phyloP scores from a whole-genome alignment of 2,113 vertebrate species.

The Platysteira castanea region DNA sequence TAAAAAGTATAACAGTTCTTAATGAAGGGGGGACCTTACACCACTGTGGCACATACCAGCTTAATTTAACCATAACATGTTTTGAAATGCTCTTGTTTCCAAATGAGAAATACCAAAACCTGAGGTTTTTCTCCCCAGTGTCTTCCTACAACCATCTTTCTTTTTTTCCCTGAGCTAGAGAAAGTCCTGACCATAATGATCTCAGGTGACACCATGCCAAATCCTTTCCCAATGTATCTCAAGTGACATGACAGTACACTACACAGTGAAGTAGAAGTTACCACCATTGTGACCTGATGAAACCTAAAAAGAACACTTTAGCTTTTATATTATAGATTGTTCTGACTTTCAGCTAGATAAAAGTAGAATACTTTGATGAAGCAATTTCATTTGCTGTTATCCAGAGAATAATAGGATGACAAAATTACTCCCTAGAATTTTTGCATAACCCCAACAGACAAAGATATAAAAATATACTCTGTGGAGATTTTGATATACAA shows the following conservation, averaged over 20 bases:
- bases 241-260: conserved; percentile 22
- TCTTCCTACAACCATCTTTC: not conserved
- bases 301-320: not conserved
- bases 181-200: not conserved
- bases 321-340: not conserved
- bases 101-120: not conserved
- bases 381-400: not conserved
- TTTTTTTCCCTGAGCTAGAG: not conserved
- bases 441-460: not conserved
- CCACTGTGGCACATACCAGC: not conserved
- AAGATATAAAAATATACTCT: not conserved
- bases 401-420: not conserved
- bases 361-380: not conserved
- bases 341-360: not conserved
- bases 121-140: not conserved
- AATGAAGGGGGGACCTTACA: not conserved
- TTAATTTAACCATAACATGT: not conserved
- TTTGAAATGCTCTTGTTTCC: not conserved
- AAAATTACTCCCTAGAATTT: not conserved
- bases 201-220: conserved; percentile 35
- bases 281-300: not conserved
- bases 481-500: not conserved
- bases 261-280: not conserved
- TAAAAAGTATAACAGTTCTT: not conserved
- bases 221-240: not conserved